A percentile compares a stretch with the other conserved stretches of the same genome.
phyloP scores from a whole-genome alignment of 2,113 vertebrate species.

The Nannospalax galili region DNA sequence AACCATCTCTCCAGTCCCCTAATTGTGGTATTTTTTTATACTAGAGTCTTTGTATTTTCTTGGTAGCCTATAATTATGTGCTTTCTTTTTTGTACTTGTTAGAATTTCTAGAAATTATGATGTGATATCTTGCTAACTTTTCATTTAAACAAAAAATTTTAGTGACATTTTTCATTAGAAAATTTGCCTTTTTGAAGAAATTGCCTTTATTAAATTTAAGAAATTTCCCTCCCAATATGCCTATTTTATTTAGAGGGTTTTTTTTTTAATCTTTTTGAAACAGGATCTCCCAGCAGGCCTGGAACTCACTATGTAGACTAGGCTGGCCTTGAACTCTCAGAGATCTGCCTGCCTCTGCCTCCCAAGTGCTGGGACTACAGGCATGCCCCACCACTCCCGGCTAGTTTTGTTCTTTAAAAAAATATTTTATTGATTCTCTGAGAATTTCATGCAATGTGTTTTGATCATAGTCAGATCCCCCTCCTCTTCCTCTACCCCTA shows the following conservation, averaged over 20 bases:
- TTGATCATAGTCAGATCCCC: too few relatives aligned
- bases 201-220: slow-evolving; percentile 12
- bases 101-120: not conserved
- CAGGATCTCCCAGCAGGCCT: not conserved
- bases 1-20: too few relatives aligned
- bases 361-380: too few relatives aligned
- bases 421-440: too few relatives aligned
- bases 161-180: not conserved
- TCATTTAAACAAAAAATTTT: not conserved
- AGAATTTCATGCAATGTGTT: too few relatives aligned
- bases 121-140: not conserved
- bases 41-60: not conserved
- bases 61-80: not conserved
- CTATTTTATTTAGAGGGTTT: not conserved
- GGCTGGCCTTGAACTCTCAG: too few relatives aligned
- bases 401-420: too few relatives aligned
- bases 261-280: too few relatives aligned
- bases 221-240: not conserved
- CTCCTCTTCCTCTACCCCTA: too few relatives aligned
- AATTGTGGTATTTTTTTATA: not conserved
- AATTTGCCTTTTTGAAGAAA: slow-evolving; percentile 1
- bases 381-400: too few relatives aligned
- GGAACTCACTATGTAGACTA: not conserved
- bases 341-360: too few relatives aligned
- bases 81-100: not conserved